These are phyloP conservation scores for Pristionchus mayeri DNA, from an alignment of 2,888 invertebrate species.

Conservation along the genomic window DNA sequence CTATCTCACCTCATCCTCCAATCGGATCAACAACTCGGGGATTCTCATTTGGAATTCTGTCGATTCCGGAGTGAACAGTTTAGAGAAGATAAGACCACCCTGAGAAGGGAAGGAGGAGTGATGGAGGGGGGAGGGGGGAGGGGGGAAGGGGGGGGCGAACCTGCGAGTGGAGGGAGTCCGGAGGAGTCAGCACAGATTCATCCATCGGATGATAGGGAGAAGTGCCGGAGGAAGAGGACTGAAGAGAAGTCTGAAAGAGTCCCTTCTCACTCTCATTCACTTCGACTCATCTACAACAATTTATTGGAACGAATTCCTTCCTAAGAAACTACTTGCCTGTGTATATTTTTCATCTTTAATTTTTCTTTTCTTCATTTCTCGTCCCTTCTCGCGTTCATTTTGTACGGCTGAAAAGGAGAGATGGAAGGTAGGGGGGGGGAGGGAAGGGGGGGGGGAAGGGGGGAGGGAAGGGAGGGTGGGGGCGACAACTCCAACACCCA, in stretches of 20 bases:
- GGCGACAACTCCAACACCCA: no score
- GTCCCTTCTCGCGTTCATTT: constrained; percentile 67
- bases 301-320: not conserved
- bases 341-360: constrained; percentile 43
- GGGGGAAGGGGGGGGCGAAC: constrained; percentile 27
- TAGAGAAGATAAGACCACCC: constrained; percentile 19
- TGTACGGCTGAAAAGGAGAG: constrained; percentile 59
- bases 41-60: not conserved
- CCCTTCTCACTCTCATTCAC: no score
- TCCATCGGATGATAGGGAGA: constrained; percentile 10
- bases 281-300: not conserved
- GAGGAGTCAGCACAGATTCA: constrained; percentile 42
- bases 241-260: not conserved
- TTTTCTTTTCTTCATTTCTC: constrained; percentile 51
- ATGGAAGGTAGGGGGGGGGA: no score
- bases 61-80: constrained; percentile 35
- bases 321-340: constrained; percentile 25
- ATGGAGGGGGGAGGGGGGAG: not conserved
- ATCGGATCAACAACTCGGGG: not conserved
- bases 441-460: not conserved
- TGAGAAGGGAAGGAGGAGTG: not conserved
- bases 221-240: not conserved
- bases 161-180: not conserved
- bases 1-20: constrained; percentile 31
- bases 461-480: no score